Conservation (phyloP, 1,140 invertebrate genomes). For the Aphaenogaster rudis region DNA sequence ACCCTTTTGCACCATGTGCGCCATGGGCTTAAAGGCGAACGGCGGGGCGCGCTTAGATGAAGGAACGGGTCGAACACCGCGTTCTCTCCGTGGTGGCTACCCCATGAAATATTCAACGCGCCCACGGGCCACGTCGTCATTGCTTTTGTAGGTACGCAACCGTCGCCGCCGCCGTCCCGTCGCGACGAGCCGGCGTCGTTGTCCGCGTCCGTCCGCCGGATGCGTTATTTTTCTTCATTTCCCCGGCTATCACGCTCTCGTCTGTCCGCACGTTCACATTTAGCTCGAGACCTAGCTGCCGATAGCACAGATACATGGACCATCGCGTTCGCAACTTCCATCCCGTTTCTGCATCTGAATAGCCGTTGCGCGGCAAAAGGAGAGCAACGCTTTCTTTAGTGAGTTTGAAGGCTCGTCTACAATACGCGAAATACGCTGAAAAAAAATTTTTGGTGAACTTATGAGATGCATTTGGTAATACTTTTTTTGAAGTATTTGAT, state of each 20-base stretch:
- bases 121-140: conserved; percentile 76
- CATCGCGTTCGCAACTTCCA: conserved; percentile 3
- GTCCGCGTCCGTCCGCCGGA: conserved; percentile 77
- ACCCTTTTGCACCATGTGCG: not conserved
- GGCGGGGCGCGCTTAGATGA: conserved; percentile 9
- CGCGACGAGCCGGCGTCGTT: conserved; percentile 55
- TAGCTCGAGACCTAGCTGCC: conserved; percentile 28
- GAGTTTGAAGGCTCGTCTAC: not conserved
- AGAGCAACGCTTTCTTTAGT: not conserved
- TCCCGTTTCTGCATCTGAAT: not conserved
- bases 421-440: too few species aligned
- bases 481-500: too few species aligned
- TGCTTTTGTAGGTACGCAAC: conserved; percentile 71
- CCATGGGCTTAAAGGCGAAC: conserved; percentile 32
- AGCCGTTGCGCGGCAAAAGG: not conserved
- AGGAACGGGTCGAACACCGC: conserved; percentile 47
- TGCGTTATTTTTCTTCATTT: conserved; percentile 80
- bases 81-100: conserved; percentile 77
- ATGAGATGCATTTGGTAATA: too few species aligned
- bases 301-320: not conserved
- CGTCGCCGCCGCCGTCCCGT: conserved; percentile 24
- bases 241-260: conserved; percentile 12
- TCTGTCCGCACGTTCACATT: not conserved
- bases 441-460: too few species aligned
- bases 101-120: conserved; percentile 83